Evolutionary conservation across 1,140 invertebrate genomes (phyloP).

Genomic region (Dinoponera quadriceps): DNA sequence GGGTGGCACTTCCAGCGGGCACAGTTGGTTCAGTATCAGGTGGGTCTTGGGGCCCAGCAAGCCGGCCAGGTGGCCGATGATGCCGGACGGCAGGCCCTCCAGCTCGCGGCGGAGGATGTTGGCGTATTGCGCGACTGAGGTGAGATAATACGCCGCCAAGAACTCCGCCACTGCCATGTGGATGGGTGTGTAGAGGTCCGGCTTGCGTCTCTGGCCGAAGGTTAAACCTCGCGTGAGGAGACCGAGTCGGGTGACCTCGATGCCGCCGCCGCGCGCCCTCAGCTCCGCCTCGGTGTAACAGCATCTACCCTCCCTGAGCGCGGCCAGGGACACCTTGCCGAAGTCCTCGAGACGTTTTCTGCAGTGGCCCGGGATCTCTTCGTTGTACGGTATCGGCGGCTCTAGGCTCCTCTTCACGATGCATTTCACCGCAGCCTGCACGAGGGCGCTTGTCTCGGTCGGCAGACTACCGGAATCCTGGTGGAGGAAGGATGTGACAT

Average conservation of each 20-base stretch:
- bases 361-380: slow-evolving; percentile 84
- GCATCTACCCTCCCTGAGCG: slow-evolving; percentile 83
- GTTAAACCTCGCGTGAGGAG: slow-evolving; percentile 82
- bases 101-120: slow-evolving; percentile 86
- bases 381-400: slow-evolving; percentile 73
- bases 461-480: slow-evolving; percentile 79
- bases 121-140: slow-evolving; percentile 85
- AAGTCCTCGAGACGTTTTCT: slow-evolving; percentile 85
- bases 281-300: slow-evolving; percentile 85
- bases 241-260: slow-evolving; percentile 83
- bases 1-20: slow-evolving; percentile 84
- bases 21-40: slow-evolving; percentile 84
- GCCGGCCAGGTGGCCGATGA: slow-evolving; percentile 85
- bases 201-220: slow-evolving; percentile 80
- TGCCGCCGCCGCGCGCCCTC: slow-evolving; percentile 77
- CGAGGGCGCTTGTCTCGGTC: slow-evolving; percentile 79
- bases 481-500: slow-evolving; percentile 2
- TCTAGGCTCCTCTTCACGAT: slow-evolving; percentile 82
- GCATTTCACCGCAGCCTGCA: slow-evolving; percentile 84
- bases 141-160: slow-evolving; percentile 86
- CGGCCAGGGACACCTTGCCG: slow-evolving; percentile 84
- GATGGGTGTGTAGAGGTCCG: slow-evolving; percentile 84
- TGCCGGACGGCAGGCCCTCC: slow-evolving; percentile 84
- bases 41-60: slow-evolving; percentile 84
- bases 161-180: slow-evolving; percentile 86